phyloP scores from a whole-genome alignment of 2,797 vertebrate genomes.

The Sebastes miniatus region DNA sequence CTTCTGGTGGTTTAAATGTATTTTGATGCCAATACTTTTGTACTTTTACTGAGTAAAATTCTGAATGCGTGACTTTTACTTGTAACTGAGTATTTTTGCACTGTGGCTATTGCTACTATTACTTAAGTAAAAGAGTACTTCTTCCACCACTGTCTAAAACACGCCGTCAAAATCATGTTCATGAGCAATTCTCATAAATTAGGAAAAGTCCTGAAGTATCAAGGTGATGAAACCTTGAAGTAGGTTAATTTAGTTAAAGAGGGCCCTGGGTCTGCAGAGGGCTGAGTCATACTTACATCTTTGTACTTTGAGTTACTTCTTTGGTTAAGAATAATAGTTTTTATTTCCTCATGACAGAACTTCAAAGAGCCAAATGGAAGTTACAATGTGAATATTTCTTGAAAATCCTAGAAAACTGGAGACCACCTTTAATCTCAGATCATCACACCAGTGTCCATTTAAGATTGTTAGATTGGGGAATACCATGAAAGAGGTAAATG shows the following conservation, averaged over 20 bases:
- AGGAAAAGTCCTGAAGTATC: background rate
- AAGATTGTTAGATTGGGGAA: background rate
- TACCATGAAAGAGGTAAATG: background rate
- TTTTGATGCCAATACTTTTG: background rate
- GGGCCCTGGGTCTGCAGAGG: background rate
- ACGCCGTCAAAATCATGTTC: background rate
- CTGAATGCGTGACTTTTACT: background rate
- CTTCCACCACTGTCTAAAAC: background rate
- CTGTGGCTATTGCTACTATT: background rate
- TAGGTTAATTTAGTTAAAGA: background rate
- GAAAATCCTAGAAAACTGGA: background rate
- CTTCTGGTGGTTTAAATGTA: background rate
- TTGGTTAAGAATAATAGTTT: background rate
- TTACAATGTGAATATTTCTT: background rate
- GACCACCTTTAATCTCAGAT: background rate
- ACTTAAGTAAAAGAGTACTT: background rate
- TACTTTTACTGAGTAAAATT: background rate
- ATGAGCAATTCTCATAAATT: background rate
- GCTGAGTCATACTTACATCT: background rate
- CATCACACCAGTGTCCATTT: background rate
- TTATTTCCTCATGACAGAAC: background rate
- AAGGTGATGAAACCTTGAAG: background rate
- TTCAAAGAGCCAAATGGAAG: background rate
- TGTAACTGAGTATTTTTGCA: background rate
- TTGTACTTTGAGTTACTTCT: background rate